phyloP scores from a whole-genome alignment of 1,140 invertebrate species.

The Hylyphantes graminicola region DNA sequence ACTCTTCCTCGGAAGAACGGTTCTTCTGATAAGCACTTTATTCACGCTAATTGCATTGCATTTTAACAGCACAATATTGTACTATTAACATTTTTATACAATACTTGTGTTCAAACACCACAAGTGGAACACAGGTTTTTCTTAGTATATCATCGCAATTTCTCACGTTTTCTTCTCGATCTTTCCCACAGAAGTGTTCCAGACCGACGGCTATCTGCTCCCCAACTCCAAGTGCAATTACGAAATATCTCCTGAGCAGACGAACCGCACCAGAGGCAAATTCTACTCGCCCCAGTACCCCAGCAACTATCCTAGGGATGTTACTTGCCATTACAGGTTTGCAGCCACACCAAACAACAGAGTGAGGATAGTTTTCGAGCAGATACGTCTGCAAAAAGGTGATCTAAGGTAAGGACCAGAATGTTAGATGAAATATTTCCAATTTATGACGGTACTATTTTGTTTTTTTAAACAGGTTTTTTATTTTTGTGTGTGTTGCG shows the following conservation, averaged over 20 bases:
- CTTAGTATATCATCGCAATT: too few relatives aligned
- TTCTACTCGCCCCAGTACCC: constrained; percentile 88
- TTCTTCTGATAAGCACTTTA: too few relatives aligned
- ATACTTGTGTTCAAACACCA: too few relatives aligned
- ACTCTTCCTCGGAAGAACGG: too few relatives aligned
- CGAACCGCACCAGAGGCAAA: constrained; percentile 71
- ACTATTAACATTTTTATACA: too few relatives aligned
- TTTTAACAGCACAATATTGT: too few relatives aligned
- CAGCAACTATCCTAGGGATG: constrained; percentile 83
- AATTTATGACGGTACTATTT: background rate
- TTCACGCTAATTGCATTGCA: too few relatives aligned
- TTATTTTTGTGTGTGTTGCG: too few relatives aligned
- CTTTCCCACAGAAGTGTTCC: constrained; percentile 76
- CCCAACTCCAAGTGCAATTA: constrained; percentile 81
- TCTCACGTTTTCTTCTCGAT: background rate
- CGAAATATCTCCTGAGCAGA: constrained; percentile 47
- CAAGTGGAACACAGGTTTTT: too few relatives aligned
- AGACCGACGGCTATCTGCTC: constrained; percentile 77
- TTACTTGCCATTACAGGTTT: constrained; percentile 83
- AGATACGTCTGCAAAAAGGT: constrained; percentile 65
- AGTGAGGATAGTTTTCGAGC: constrained; percentile 68
- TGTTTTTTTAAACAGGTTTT: background rate
- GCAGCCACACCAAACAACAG: constrained; percentile 67
- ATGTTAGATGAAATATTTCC: background rate
- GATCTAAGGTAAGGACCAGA: constrained; percentile 64